Percentiles rank a stretch among this genome's conserved stretches.
These are phyloP conservation scores for Theonella swinhoei DNA, from an alignment of 37 sponge, comb jelly and placozoan genomes.

Conservation along the genomic window DNA sequence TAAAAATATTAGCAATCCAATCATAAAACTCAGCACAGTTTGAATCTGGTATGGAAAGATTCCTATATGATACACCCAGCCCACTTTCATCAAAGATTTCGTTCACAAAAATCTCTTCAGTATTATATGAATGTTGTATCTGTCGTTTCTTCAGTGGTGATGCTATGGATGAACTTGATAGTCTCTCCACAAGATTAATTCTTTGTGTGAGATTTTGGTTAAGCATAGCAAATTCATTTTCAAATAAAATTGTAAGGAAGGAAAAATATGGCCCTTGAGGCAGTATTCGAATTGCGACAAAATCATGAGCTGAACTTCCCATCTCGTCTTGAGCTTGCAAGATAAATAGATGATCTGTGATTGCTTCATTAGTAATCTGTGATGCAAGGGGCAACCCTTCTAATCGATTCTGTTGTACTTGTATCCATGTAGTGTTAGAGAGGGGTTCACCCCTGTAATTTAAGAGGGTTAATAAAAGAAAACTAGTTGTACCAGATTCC, in stretches of 20 bases:
- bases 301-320: conserved; percentile 33
- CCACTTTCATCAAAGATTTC: conserved; percentile 19
- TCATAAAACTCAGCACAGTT: conserved; percentile 35
- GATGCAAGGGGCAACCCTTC: conserved; percentile 31
- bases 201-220: conserved; percentile 24
- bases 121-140: not conserved
- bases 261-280: not conserved
- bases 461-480: conserved; percentile 35
- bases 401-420: conserved; percentile 10
- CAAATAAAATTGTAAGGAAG: conserved; percentile 39
- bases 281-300: conserved; percentile 29
- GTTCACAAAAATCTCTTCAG: conserved; percentile 13
- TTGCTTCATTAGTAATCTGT: not conserved
- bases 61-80: conserved; percentile 46
- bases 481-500: conserved; percentile 31
- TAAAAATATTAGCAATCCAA: conserved; percentile 14
- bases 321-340: conserved; percentile 33
- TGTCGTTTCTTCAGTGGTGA: not conserved
- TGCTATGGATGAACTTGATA: not conserved
- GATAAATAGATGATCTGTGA: conserved; percentile 45
- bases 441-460: conserved; percentile 31
- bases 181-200: conserved; percentile 22
- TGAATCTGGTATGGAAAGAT: conserved; percentile 32
- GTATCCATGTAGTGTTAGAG: conserved; percentile 53
- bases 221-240: conserved; percentile 42